Evolutionary conservation across 2,888 invertebrate species (phyloP).

Genomic region (Synanthedon myopaeformis): DNA sequence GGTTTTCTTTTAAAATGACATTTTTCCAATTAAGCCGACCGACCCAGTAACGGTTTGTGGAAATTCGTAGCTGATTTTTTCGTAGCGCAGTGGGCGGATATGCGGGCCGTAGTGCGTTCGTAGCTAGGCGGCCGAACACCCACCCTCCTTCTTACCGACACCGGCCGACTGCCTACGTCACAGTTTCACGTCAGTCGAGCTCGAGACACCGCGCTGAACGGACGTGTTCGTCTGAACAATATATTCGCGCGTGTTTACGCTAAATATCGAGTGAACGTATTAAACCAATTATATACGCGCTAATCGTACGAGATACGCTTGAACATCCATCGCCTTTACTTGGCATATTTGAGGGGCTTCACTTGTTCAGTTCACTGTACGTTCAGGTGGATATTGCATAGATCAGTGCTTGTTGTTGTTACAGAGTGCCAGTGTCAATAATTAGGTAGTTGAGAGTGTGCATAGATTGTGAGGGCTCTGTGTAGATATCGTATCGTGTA

Average conservation of each 20-base stretch:
- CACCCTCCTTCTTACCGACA: slow-evolving; percentile 21
- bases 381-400: slow-evolving; percentile 47
- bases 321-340: background rate
- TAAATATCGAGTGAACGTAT: background rate
- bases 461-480: slow-evolving; percentile 21
- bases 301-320: background rate
- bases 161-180: slow-evolving; percentile 27
- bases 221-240: slow-evolving; percentile 14
- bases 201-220: slow-evolving; percentile 24
- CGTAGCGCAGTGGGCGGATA: slow-evolving; percentile 51
- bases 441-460: slow-evolving; percentile 30
- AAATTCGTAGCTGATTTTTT: slow-evolving; percentile 44
- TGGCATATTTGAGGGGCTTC: background rate
- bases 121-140: slow-evolving; percentile 25
- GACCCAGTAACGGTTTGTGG: slow-evolving; percentile 1
- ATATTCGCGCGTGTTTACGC: background rate
- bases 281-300: background rate
- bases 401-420: slow-evolving; percentile 40
- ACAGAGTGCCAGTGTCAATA: slow-evolving; percentile 33
- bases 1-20: background rate
- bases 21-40: background rate
- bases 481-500: slow-evolving; percentile 12
- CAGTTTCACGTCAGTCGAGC: slow-evolving; percentile 38
- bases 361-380: slow-evolving; percentile 7
- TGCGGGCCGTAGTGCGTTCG: slow-evolving; percentile 41